A percentile compares a stretch with the other conserved stretches of the same genome.
phyloP scores from a whole-genome alignment of 2,113 vertebrate species.

The Sebastes schlegelii region DNA sequence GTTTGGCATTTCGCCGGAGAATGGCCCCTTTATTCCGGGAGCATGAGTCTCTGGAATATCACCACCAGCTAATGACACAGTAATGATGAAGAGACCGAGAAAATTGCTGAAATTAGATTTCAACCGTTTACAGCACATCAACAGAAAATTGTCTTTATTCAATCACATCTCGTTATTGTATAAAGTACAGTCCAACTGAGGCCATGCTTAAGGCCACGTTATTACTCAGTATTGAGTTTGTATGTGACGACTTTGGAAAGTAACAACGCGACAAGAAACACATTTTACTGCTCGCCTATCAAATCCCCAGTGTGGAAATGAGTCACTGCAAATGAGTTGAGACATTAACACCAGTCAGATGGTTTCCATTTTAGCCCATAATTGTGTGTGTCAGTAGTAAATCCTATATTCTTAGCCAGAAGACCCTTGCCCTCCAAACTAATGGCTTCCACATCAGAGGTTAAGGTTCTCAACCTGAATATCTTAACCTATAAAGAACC shows the following conservation, averaged over 20 bases:
- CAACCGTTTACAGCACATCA: slow-evolving; percentile 73
- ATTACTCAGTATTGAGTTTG: slow-evolving; percentile 39
- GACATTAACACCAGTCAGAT: slow-evolving; percentile 78
- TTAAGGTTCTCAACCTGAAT: slow-evolving; percentile 72
- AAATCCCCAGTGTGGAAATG: slow-evolving; percentile 50
- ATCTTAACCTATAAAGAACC: slow-evolving; percentile 76
- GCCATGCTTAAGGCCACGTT: slow-evolving; percentile 46
- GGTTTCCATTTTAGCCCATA: slow-evolving; percentile 76
- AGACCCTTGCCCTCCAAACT: slow-evolving; percentile 71
- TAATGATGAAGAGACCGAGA: slow-evolving; percentile 65
- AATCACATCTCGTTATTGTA: slow-evolving; percentile 70
- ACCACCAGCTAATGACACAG: slow-evolving; percentile 69
- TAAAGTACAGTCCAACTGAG: slow-evolving; percentile 66
- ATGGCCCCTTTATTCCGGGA: slow-evolving; percentile 55
- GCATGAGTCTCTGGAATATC: slow-evolving; percentile 59
- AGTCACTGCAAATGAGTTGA: slow-evolving; percentile 68
- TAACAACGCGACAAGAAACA: slow-evolving; percentile 47
- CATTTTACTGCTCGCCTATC: slow-evolving; percentile 57
- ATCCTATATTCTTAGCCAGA: slow-evolving; percentile 69
- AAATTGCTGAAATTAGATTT: slow-evolving; percentile 74
- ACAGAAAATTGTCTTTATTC: slow-evolving; percentile 75
- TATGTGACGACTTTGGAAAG: slow-evolving; percentile 46
- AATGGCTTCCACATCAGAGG: slow-evolving; percentile 78
- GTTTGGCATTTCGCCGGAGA: slow-evolving; percentile 67
- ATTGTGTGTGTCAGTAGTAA: slow-evolving; percentile 64